These are phyloP conservation scores for Pectinophora gossypiella DNA, from an alignment of 1,140 invertebrate genomes.

Conservation along the genomic window DNA sequence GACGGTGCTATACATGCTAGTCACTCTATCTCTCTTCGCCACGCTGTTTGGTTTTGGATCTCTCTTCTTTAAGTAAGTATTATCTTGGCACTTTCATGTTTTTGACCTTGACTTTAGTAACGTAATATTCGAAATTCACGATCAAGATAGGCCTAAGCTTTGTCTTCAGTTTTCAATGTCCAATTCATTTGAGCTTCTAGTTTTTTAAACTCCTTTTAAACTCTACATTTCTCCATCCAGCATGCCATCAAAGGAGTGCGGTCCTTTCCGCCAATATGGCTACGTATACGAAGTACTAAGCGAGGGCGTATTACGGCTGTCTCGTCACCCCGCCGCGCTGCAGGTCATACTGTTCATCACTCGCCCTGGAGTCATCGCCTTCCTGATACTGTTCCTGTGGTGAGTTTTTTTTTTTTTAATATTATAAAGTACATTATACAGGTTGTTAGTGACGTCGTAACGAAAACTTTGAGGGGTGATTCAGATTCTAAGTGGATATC, in stretches of 20 bases:
- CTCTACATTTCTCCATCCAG: not conserved
- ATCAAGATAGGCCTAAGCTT: too few relatives aligned
- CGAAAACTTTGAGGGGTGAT: too few relatives aligned
- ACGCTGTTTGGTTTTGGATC: constrained; percentile 77
- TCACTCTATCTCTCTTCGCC: constrained; percentile 79
- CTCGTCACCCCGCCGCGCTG: constrained; percentile 49
- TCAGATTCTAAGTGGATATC: too few relatives aligned
- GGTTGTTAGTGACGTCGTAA: too few relatives aligned
- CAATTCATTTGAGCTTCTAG: too few relatives aligned
- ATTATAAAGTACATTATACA: too few relatives aligned
- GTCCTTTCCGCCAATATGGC: constrained; percentile 74
- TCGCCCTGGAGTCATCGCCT: constrained; percentile 75
- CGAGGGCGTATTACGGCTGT: constrained; percentile 64
- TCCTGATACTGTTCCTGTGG: constrained; percentile 75
- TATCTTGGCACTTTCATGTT: too few relatives aligned
- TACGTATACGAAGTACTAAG: constrained; percentile 73
- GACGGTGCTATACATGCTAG: constrained; percentile 81
- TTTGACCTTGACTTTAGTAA: too few relatives aligned
- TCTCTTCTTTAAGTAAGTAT: constrained; percentile 77
- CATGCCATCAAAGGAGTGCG: constrained; percentile 66
- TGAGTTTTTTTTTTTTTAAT: too few relatives aligned
- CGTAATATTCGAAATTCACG: too few relatives aligned
- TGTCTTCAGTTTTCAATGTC: too few relatives aligned
- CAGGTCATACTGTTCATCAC: constrained; percentile 60
- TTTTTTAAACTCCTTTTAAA: too few relatives aligned